These are phyloP conservation scores for Gadopsis bispinosus DNA, from an alignment of 2,797 vertebrate genomes.

Conservation along the genomic window DNA sequence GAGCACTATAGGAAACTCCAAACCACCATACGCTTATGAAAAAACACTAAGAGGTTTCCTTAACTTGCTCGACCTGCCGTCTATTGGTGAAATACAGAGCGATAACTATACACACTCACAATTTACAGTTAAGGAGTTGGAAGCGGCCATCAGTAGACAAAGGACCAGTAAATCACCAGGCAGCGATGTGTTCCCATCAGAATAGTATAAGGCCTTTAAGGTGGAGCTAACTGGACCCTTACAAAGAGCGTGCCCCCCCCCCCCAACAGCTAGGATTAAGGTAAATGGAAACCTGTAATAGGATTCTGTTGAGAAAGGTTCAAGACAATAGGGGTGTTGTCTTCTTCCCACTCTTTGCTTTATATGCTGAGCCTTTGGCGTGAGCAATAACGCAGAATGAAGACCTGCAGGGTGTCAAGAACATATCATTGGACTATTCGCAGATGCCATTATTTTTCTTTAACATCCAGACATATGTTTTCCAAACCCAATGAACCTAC, in stretches of 20 bases:
- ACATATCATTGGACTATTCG: slow-evolving; percentile 22
- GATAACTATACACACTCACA: neutral
- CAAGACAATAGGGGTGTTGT: neutral
- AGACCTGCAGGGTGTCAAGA: slow-evolving; percentile 2
- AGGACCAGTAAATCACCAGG: neutral
- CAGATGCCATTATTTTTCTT: slow-evolving; percentile 13
- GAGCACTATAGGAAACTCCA: neutral
- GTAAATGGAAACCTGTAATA: neutral
- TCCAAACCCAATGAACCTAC: slow-evolving; percentile 2
- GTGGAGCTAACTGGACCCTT: too few species aligned
- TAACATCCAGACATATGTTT: slow-evolving; percentile 4
- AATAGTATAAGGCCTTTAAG: neutral
- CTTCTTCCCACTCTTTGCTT: neutral
- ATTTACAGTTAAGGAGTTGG: slow-evolving; percentile 11
- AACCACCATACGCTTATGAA: slow-evolving; percentile 20
- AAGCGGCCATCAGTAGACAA: neutral
- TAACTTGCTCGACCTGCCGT: neutral
- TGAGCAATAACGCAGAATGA: slow-evolving; percentile 25
- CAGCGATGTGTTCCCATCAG: neutral
- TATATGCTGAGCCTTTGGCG: neutral
- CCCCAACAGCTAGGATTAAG: neutral
- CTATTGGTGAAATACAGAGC: slow-evolving; percentile 18
- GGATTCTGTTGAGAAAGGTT: neutral
- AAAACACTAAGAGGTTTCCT: slow-evolving; percentile 2
- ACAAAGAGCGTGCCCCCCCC: too few species aligned